Evolutionary conservation across 2,797 vertebrate species (phyloP).

Genomic region (Melanotaenia pygmaea): DNA sequence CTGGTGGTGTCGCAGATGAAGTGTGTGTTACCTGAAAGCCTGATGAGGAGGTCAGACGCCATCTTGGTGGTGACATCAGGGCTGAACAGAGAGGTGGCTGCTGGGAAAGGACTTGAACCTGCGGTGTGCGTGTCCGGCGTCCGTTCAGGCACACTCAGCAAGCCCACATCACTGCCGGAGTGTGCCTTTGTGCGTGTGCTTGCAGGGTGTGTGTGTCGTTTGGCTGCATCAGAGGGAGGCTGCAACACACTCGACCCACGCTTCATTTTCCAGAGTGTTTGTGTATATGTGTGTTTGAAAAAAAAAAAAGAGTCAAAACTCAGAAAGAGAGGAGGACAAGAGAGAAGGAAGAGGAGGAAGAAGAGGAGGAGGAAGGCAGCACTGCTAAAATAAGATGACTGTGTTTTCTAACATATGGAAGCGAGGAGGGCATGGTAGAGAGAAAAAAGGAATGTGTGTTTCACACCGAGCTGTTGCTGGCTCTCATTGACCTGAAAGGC

Average conservation of each 20-base stretch:
- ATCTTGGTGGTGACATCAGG: slow-evolving; percentile 97
- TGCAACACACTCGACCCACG: slow-evolving; percentile 77
- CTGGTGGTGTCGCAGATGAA: neutral
- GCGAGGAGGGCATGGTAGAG: slow-evolving; percentile 59
- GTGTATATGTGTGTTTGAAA: slow-evolving; percentile 39
- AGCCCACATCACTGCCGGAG: slow-evolving; percentile 16
- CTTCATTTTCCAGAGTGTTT: slow-evolving; percentile 68
- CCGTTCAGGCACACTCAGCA: slow-evolving; percentile 10
- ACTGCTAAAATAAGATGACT: slow-evolving; percentile 65
- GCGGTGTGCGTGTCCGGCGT: slow-evolving; percentile 9
- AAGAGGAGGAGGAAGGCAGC: slow-evolving; percentile 60
- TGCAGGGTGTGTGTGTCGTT: slow-evolving; percentile 61
- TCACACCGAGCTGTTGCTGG: slow-evolving; percentile 56
- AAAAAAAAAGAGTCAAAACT: slow-evolving; percentile 66
- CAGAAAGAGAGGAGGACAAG: slow-evolving; percentile 51
- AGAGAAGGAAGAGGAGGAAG: slow-evolving; percentile 50
- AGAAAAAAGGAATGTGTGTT: slow-evolving; percentile 36
- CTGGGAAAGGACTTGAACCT: slow-evolving; percentile 71
- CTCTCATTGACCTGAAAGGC: slow-evolving; percentile 70
- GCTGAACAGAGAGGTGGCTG: slow-evolving; percentile 93
- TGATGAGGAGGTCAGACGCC: slow-evolving; percentile 98
- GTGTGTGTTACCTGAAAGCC: slow-evolving; percentile 90
- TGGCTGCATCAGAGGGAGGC: slow-evolving; percentile 67
- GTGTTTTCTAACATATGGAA: slow-evolving; percentile 61
- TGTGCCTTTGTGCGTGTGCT: slow-evolving; percentile 44